These are phyloP conservation scores for Neodiprion virginianus DNA, from an alignment of 1,140 invertebrate species.

Conservation along the genomic window DNA sequence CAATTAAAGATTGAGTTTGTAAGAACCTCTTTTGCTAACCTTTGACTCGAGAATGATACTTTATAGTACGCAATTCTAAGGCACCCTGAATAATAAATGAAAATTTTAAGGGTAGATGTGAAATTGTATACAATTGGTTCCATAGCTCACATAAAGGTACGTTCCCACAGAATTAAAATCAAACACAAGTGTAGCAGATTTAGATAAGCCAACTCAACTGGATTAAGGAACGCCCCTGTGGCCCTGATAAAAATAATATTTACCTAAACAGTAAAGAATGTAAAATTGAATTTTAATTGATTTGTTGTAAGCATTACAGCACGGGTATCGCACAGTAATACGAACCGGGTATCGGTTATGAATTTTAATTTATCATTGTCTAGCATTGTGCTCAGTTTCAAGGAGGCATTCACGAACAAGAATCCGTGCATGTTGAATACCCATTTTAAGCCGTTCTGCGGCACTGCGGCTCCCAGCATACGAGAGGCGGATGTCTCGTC, in stretches of 20 bases:
- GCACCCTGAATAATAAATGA: background rate
- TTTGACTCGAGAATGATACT: too few species aligned
- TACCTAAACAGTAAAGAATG: background rate
- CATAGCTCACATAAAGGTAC: background rate
- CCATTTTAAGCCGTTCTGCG: conserved; percentile 78
- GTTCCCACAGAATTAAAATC: background rate
- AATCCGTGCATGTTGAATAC: conserved; percentile 81
- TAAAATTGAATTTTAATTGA: background rate
- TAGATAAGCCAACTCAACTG: background rate
- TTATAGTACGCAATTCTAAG: too few species aligned
- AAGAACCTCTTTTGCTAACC: too few species aligned
- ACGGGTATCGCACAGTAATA: background rate
- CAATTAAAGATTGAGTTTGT: too few species aligned
- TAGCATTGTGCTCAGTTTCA: conserved; percentile 79
- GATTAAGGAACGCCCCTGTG: background rate
- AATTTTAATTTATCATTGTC: conserved; percentile 59
- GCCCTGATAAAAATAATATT: background rate
- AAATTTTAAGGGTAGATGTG: background rate
- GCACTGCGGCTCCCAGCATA: conserved; percentile 84
- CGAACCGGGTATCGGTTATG: background rate
- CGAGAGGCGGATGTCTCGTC: conserved; percentile 80
- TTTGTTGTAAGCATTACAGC: background rate
- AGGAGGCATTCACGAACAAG: conserved; percentile 82
- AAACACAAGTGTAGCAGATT: background rate
- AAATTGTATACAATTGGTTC: background rate